These are phyloP conservation scores for Syngnathoides biaculeatus DNA, from an alignment of 2,113 vertebrate species.

Conservation along the genomic window DNA sequence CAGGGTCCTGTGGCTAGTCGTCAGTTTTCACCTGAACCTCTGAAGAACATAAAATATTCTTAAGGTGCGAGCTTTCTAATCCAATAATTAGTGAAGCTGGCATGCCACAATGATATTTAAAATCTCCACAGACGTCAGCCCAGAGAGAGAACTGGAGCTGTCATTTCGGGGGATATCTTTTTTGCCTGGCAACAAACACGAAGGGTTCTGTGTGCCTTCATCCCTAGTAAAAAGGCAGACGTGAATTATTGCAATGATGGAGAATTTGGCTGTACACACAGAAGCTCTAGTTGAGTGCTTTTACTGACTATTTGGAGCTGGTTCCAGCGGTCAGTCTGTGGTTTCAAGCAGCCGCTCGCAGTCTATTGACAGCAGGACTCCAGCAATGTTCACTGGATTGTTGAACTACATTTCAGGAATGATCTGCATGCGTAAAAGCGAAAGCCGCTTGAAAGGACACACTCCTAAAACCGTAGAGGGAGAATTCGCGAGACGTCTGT, in stretches of 20 bases:
- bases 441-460: neutral
- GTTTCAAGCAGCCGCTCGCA: slow-evolving; percentile 49
- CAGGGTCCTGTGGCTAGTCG: neutral
- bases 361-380: slow-evolving; percentile 32
- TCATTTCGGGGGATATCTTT: slow-evolving; percentile 32
- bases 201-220: slow-evolving; percentile 36
- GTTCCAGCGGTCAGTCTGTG: slow-evolving; percentile 47
- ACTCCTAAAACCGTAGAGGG: neutral
- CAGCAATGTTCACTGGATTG: slow-evolving; percentile 14
- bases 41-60: slow-evolving; percentile 37
- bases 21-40: slow-evolving; percentile 27
- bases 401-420: slow-evolving; percentile 31
- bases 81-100: slow-evolving; percentile 30
- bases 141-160: slow-evolving; percentile 27
- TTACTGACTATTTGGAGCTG: slow-evolving; percentile 31
- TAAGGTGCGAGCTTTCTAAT: slow-evolving; percentile 46
- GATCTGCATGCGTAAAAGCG: slow-evolving; percentile 11
- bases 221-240: slow-evolving; percentile 22
- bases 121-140: slow-evolving; percentile 22
- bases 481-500: slow-evolving; percentile 29
- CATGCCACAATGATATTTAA: slow-evolving; percentile 43
- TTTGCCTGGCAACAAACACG: slow-evolving; percentile 35
- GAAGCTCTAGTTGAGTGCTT: slow-evolving; percentile 34
- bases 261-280: slow-evolving; percentile 41
- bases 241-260: slow-evolving; percentile 31